Evolutionary conservation across 2,888 invertebrate genomes (phyloP).

Genomic region (Nysson spinosus): DNA sequence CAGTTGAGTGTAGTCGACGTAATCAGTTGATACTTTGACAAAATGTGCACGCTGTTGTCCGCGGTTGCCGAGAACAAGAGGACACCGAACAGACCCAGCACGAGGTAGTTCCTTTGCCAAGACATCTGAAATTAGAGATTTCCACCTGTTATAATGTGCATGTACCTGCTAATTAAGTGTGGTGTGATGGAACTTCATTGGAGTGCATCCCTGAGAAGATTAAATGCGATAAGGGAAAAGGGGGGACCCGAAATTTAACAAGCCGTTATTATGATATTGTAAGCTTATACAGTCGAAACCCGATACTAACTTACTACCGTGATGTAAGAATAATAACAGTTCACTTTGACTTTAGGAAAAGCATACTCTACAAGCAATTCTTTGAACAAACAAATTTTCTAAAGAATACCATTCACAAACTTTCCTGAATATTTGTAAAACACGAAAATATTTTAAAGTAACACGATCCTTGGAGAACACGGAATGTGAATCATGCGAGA

Average conservation of each 20-base stretch:
- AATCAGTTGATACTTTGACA: conserved; percentile 80
- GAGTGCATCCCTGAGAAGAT: not conserved
- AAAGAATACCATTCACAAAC: too few species aligned
- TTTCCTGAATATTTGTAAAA: too few species aligned
- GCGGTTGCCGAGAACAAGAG: conserved; percentile 42
- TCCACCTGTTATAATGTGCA: conserved; percentile 1
- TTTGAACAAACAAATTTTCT: too few species aligned
- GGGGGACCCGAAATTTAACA: conserved; percentile 14
- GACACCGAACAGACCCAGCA: conserved; percentile 45
- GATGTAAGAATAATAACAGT: conserved; percentile 6
- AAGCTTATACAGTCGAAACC: conserved; percentile 23
- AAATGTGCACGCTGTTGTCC: conserved; percentile 76
- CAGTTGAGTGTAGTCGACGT: conserved; percentile 90
- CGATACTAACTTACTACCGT: conserved; percentile 6
- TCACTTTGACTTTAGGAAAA: not conserved
- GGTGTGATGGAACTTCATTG: not conserved
- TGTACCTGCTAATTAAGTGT: not conserved
- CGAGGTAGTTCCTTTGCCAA: conserved; percentile 48
- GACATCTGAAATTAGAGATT: conserved; percentile 58
- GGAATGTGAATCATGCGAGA: conserved; percentile 18
- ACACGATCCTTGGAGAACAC: too few species aligned
- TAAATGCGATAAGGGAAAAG: conserved; percentile 10
- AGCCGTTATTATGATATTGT: conserved; percentile 19
- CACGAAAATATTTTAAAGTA: too few species aligned
- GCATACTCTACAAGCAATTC: too few species aligned